A percentile compares a stretch with the other conserved stretches of the same genome.
Conservation (phyloP, 2,888 invertebrate genomes). For the Stratiomys singularior region DNA sequence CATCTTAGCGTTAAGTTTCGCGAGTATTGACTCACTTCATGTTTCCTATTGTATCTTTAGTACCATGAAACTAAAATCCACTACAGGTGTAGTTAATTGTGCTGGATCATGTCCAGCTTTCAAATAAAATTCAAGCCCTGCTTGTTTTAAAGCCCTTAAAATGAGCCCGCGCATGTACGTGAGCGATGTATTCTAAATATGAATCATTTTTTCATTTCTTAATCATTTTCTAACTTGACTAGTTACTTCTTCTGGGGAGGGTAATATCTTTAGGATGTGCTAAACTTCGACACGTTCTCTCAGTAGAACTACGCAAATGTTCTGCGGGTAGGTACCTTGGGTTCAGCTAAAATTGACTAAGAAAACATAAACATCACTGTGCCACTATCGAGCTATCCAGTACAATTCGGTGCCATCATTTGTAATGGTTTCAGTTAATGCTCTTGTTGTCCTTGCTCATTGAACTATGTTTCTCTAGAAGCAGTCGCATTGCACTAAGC, state of each 20-base stretch:
- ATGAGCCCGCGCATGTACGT: too few species aligned
- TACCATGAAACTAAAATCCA: constrained; percentile 2
- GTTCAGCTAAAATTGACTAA: not conserved
- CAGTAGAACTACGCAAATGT: not conserved
- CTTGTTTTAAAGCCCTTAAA: not conserved
- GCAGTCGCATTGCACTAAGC: constrained; percentile 7
- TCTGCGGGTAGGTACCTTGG: not conserved
- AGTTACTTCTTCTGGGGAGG: not conserved
- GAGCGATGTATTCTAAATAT: too few species aligned
- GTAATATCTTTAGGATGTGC: not conserved
- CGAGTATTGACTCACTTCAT: too few species aligned
- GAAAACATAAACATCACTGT: not conserved
- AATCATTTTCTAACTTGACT: not conserved
- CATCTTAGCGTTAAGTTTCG: too few species aligned
- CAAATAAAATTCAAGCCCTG: constrained; percentile 5
- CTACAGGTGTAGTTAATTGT: not conserved
- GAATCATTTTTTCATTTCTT: not conserved
- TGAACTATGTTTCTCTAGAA: not conserved
- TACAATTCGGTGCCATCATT: not conserved
- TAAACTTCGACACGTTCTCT: not conserved
- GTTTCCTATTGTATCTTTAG: not conserved
- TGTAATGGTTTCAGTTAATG: not conserved
- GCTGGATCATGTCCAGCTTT: not conserved
- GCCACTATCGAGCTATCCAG: not conserved
- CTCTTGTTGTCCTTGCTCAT: not conserved